phyloP scores from a whole-genome alignment of 2,888 invertebrate species.

The Cheilosia soror region DNA sequence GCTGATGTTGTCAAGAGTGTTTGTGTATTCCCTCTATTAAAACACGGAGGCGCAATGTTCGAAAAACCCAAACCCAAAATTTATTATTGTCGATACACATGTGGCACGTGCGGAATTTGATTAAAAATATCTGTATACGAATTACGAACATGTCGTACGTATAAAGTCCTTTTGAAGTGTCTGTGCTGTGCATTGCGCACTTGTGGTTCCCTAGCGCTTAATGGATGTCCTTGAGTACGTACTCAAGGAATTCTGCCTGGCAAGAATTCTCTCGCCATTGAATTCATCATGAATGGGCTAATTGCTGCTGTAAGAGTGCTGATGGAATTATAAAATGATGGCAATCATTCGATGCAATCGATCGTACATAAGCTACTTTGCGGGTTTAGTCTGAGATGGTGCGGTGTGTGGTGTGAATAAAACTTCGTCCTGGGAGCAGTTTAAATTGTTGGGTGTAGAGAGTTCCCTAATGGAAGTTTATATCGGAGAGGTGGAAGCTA shows the following conservation, averaged over 20 bases:
- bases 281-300: conserved; percentile 42
- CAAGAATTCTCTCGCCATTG: conserved; percentile 32
- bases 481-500: conserved; percentile 25
- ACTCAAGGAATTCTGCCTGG: conserved; percentile 25
- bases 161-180: conserved; percentile 34
- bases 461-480: conserved; percentile 17
- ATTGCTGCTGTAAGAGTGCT: conserved; percentile 60
- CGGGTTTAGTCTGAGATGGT: conserved; percentile 11
- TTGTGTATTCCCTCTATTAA: background rate
- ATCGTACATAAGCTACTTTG: conserved; percentile 50
- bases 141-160: background rate
- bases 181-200: conserved; percentile 5
- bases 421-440: conserved; percentile 17
- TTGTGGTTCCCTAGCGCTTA: conserved; percentile 16
- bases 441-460: background rate
- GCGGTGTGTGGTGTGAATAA: background rate
- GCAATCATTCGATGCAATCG: conserved; percentile 72
- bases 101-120: conserved; percentile 67
- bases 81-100: conserved; percentile 44
- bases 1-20: conserved; percentile 42
- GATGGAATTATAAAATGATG: conserved; percentile 58
- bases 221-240: conserved; percentile 49
- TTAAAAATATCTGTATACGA: conserved; percentile 26
- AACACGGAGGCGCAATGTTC: background rate
- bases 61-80: background rate